These are phyloP conservation scores for Leucoma salicis DNA, from an alignment of 2,888 invertebrate species.

Conservation along the genomic window DNA sequence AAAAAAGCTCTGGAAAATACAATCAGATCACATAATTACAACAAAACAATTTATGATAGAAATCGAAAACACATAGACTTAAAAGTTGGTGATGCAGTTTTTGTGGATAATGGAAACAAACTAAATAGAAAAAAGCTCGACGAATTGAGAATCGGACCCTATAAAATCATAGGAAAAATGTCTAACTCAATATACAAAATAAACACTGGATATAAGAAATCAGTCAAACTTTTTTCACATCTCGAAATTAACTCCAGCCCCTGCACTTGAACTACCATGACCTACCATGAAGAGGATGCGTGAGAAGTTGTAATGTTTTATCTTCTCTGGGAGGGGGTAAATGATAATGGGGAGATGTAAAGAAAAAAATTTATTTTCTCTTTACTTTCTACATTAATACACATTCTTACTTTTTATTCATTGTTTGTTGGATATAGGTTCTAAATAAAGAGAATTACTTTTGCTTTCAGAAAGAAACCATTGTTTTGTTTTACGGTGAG, in stretches of 20 bases:
- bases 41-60: conserved; percentile 24
- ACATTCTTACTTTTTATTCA: no score
- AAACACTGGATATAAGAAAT: conserved; percentile 18
- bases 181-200: conserved; percentile 35
- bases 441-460: no score
- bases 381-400: no score
- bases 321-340: no score
- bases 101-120: conserved; percentile 38
- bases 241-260: not conserved
- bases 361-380: no score
- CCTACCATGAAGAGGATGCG: no score
- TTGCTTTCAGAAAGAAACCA: no score
- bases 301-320: no score
- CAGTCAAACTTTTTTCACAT: not conserved
- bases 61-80: conserved; percentile 20
- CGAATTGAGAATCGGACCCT: conserved; percentile 35
- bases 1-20: conserved; percentile 31
- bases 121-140: conserved; percentile 37
- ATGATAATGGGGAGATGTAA: no score
- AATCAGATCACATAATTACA: conserved; percentile 33
- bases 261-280: no score
- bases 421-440: no score
- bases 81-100: conserved; percentile 27
- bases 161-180: conserved; percentile 27
- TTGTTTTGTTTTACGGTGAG: no score